A percentile compares a stretch with the other conserved stretches of the same genome.
Evolutionary conservation across 2,113 vertebrate species (phyloP).

Genomic region (Caranx ignobilis): DNA sequence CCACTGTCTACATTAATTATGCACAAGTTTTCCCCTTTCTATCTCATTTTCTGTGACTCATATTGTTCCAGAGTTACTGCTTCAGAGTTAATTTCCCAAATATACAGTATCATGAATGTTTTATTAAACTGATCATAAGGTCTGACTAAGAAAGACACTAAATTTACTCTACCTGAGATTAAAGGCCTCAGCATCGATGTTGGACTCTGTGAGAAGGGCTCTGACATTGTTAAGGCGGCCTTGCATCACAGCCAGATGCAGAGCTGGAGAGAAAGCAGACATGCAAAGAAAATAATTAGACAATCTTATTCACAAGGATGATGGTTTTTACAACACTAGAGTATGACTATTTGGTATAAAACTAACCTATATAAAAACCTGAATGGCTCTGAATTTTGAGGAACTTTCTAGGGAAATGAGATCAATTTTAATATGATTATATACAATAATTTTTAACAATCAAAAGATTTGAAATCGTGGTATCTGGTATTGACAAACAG

Average conservation of each 20-base stretch:
- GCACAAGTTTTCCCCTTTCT: not conserved
- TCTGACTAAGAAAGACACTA: not conserved
- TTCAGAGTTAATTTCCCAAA: not conserved
- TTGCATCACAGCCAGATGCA: slow-evolving; percentile 98
- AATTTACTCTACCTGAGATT: slow-evolving; percentile 89
- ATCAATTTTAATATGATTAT: no score
- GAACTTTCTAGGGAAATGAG: no score
- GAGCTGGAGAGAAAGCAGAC: slow-evolving; percentile 82
- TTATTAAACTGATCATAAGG: not conserved
- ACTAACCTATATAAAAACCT: no score
- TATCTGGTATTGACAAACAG: no score
- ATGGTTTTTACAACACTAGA: not conserved
- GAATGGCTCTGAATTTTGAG: no score
- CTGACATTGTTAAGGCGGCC: slow-evolving; percentile 96
- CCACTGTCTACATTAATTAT: not conserved
- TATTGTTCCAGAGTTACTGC: not conserved
- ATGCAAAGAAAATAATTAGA: not conserved
- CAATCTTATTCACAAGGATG: not conserved
- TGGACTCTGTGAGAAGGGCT: slow-evolving; percentile 95
- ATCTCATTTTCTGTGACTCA: not conserved
- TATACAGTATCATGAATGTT: not conserved
- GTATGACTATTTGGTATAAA: not conserved
- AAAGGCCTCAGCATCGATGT: slow-evolving; percentile 96
- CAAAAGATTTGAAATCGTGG: no score
- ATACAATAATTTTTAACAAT: no score